Evolutionary conservation across 23 tunicate genomes (phyloP).

Genomic region (Trididemnum miniatum): DNA sequence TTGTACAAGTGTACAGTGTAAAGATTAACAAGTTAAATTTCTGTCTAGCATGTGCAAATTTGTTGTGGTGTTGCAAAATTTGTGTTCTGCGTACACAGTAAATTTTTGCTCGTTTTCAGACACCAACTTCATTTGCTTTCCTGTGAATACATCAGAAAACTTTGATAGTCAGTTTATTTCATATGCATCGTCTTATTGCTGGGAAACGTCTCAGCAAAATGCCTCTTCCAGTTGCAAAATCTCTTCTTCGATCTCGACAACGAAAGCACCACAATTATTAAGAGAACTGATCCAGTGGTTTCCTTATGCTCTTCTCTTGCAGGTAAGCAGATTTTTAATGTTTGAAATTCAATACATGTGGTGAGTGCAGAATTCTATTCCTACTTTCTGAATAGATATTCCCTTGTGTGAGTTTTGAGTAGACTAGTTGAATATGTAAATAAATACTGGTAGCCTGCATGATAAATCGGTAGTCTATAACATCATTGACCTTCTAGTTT

Average conservation of each 20-base stretch:
- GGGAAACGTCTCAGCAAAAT: slow-evolving; percentile 14
- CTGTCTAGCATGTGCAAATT: no score
- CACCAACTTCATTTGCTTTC: slow-evolving; percentile 31
- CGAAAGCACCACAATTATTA: background rate
- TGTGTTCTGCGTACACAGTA: background rate
- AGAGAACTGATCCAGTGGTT: slow-evolving; percentile 43
- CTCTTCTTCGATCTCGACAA: background rate
- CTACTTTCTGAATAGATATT: no score
- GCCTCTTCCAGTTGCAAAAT: background rate
- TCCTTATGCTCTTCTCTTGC: slow-evolving; percentile 44
- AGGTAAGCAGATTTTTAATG: slow-evolving; percentile 16
- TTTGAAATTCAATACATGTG: background rate
- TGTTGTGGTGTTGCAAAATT: no score
- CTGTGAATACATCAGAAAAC: slow-evolving; percentile 13
- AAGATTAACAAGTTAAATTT: no score
- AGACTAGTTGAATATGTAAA: no score
- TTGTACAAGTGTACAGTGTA: no score
- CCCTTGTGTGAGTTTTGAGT: no score
- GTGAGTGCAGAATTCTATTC: background rate
- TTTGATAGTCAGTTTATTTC: slow-evolving; percentile 24
- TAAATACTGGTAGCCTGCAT: no score
- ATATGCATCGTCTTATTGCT: slow-evolving; percentile 47
- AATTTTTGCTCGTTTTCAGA: background rate
- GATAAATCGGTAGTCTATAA: no score
- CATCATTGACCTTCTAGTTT: no score